A percentile compares a stretch with the other conserved stretches of the same genome.
These are phyloP conservation scores for Mythimna pallens DNA, from an alignment of 2,888 invertebrate species.

Conservation along the genomic window DNA sequence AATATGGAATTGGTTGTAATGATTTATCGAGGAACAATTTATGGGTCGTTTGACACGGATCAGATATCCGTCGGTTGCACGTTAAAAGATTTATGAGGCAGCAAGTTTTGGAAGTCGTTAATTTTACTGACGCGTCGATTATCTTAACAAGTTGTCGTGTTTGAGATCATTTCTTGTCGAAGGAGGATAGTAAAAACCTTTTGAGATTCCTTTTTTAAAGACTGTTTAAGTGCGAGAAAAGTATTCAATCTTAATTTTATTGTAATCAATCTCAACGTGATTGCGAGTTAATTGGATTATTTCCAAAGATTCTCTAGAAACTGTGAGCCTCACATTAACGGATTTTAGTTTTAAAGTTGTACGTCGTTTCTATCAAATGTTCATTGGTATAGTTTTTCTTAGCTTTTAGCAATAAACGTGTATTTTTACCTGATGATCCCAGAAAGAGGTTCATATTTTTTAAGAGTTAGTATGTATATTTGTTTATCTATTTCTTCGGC, in stretches of 20 bases:
- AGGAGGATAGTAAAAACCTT: slow-evolving; percentile 50
- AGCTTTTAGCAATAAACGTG: no score
- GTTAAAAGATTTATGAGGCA: slow-evolving; percentile 73
- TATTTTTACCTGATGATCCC: no score
- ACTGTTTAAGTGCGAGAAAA: not conserved
- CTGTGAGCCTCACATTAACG: no score
- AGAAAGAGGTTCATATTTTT: no score
- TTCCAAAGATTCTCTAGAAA: not conserved
- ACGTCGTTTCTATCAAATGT: no score
- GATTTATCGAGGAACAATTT: slow-evolving; percentile 60
- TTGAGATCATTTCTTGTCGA: slow-evolving; percentile 60
- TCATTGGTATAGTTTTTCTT: no score
- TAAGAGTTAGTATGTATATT: no score
- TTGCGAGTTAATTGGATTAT: not conserved
- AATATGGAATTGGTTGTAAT: slow-evolving; percentile 46
- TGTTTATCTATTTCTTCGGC: no score
- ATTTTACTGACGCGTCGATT: slow-evolving; percentile 72
- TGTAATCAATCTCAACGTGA: slow-evolving; percentile 7
- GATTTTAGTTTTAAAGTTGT: no score
- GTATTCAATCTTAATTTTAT: slow-evolving; percentile 22
- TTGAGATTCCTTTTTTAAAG: slow-evolving; percentile 11
- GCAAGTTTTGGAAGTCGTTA: slow-evolving; percentile 69
- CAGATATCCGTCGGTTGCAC: slow-evolving; percentile 63
- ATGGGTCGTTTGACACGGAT: slow-evolving; percentile 58
- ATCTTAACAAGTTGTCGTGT: slow-evolving; percentile 71